These are phyloP conservation scores for Guaruba guarouba DNA, from an alignment of 2,113 vertebrate genomes.

Conservation along the genomic window DNA sequence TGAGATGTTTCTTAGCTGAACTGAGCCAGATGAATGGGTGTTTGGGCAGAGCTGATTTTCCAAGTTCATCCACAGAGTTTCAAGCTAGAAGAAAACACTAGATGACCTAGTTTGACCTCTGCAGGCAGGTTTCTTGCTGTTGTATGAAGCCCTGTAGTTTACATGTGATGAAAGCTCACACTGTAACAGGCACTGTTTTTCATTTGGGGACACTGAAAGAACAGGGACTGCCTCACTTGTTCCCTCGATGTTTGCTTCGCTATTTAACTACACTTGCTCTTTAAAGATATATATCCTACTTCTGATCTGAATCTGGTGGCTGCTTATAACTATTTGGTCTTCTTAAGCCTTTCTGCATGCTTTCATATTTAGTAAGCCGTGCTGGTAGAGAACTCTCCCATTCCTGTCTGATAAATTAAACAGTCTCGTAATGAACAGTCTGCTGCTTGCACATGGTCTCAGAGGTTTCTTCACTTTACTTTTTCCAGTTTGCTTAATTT, in stretches of 20 bases:
- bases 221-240: neutral
- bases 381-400: neutral
- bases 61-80: neutral
- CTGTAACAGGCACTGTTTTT: neutral
- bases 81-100: neutral
- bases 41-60: neutral
- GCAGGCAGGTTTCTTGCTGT: neutral
- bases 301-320: neutral
- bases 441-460: neutral
- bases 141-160: neutral
- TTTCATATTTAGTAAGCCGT: neutral
- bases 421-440: neutral
- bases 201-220: neutral
- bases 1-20: neutral
- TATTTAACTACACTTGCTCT: neutral
- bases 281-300: neutral
- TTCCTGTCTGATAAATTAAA: neutral
- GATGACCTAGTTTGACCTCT: neutral
- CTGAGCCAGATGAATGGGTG: neutral
- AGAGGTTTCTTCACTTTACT: neutral
- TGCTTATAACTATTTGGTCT: neutral
- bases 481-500: neutral
- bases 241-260: neutral
- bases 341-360: neutral
- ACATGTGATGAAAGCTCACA: rapidly evolving